A percentile compares a stretch with the other conserved stretches of the same genome.
Evolutionary conservation across 2,797 vertebrate genomes (phyloP).

Genomic region (Synanceia verrucosa): DNA sequence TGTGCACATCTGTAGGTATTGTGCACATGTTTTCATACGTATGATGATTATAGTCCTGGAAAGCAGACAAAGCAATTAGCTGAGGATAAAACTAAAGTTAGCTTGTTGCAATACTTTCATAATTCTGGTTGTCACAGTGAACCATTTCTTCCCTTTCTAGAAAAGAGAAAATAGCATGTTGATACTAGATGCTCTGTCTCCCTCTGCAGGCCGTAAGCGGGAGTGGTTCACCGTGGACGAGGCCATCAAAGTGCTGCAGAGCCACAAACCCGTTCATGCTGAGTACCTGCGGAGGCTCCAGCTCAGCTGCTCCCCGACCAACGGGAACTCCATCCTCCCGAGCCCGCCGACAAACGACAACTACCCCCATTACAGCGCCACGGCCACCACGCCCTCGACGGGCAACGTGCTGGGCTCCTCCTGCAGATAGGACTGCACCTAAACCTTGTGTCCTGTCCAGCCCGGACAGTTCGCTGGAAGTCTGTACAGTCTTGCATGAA

Average conservation of each 20-base stretch:
- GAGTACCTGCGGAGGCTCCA: slow-evolving; percentile 96
- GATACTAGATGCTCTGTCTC: slow-evolving; percentile 50
- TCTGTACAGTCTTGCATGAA: slow-evolving; percentile 80
- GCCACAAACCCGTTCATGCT: slow-evolving; percentile 97
- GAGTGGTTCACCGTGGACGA: slow-evolving; percentile 99
- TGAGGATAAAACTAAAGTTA: not conserved
- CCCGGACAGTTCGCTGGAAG: slow-evolving; percentile 39
- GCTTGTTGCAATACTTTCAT: not conserved
- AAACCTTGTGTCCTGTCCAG: slow-evolving; percentile 6
- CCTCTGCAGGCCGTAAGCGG: slow-evolving; percentile 92
- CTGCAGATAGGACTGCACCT: slow-evolving; percentile 82
- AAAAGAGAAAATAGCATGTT: not conserved
- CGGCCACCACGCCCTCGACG: slow-evolving; percentile 86
- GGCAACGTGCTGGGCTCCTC: slow-evolving; percentile 87
- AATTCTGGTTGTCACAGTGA: not conserved
- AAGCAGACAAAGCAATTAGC: not conserved
- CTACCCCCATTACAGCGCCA: slow-evolving; percentile 89
- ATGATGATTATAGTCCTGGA: not conserved
- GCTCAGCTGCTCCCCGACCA: slow-evolving; percentile 91
- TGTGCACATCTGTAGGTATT: not conserved
- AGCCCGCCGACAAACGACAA: slow-evolving; percentile 86
- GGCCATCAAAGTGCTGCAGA: slow-evolving; percentile 96
- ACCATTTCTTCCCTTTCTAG: not conserved
- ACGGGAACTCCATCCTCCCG: slow-evolving; percentile 92
- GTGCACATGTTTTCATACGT: not conserved